Evolutionary conservation across 2,888 invertebrate genomes (phyloP).

Genomic region (Achlya flavicornis): DNA sequence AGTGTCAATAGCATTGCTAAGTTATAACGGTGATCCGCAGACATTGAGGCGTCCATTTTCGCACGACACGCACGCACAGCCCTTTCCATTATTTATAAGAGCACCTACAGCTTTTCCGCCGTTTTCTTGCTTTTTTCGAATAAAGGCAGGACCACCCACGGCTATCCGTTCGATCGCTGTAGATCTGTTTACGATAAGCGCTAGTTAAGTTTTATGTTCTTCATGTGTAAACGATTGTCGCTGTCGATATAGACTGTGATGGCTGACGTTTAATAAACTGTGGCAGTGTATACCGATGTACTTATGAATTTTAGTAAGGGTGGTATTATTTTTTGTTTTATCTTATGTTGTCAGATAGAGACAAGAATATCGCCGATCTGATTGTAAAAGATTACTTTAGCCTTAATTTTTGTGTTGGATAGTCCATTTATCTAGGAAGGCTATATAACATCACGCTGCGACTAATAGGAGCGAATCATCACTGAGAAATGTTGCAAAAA

Average conservation of each 20-base stretch:
- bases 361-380: no score
- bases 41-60: constrained; percentile 57
- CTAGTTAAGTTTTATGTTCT: constrained; percentile 10
- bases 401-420: no score
- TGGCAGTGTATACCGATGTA: neutral
- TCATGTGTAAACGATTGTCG: constrained; percentile 1
- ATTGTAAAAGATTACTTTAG: no score
- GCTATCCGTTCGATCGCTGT: constrained; percentile 10
- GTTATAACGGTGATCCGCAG: constrained; percentile 44
- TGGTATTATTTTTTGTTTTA: neutral
- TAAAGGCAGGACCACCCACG: constrained; percentile 48
- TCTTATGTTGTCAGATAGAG: no score
- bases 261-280: constrained; percentile 5
- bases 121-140: constrained; percentile 62
- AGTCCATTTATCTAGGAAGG: no score
- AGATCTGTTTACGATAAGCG: constrained; percentile 3
- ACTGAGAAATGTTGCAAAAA: no score
- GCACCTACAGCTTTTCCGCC: constrained; percentile 67
- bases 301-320: neutral
- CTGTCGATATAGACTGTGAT: constrained; percentile 1
- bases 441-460: no score
- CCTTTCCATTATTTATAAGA: constrained; percentile 74
- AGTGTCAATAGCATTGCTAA: neutral
- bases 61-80: constrained; percentile 65
- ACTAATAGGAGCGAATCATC: no score